These are phyloP conservation scores for Hipparchia semele DNA, from an alignment of 2,888 invertebrate genomes.

Conservation along the genomic window DNA sequence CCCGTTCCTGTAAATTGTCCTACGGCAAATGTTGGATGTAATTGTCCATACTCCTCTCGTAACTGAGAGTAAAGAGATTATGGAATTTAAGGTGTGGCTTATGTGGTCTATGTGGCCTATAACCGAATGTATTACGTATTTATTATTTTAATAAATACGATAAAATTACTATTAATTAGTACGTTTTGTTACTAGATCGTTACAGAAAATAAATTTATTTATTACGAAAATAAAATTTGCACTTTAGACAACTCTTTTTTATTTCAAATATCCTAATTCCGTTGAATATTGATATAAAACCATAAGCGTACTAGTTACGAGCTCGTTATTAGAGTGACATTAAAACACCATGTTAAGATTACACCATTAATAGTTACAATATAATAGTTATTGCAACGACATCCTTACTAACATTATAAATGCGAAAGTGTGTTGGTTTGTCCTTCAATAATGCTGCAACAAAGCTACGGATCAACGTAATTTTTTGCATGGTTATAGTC, in stretches of 20 bases:
- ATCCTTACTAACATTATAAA: no score
- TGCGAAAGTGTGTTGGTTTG: no score
- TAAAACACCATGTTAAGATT: no score
- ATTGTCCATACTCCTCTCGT: constrained; percentile 36
- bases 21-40: constrained; percentile 44
- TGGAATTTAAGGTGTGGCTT: constrained; percentile 16
- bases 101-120: not conserved
- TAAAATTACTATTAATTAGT: not conserved
- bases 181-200: not conserved
- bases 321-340: no score
- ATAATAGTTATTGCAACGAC: not conserved
- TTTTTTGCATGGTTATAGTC: no score
- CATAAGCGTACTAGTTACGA: not conserved
- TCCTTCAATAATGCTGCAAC: no score
- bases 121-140: not conserved
- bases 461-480: no score
- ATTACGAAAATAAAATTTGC: not conserved
- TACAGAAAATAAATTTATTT: not conserved
- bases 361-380: not conserved
- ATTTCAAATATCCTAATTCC: not conserved
- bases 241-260: not conserved
- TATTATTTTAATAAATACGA: not conserved
- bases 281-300: not conserved
- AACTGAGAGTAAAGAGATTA: constrained; percentile 32
- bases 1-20: constrained; percentile 54